Base-by-base conservation (phyloP, 2,113 vertebrate species). In the Channa maculata region DNA sequence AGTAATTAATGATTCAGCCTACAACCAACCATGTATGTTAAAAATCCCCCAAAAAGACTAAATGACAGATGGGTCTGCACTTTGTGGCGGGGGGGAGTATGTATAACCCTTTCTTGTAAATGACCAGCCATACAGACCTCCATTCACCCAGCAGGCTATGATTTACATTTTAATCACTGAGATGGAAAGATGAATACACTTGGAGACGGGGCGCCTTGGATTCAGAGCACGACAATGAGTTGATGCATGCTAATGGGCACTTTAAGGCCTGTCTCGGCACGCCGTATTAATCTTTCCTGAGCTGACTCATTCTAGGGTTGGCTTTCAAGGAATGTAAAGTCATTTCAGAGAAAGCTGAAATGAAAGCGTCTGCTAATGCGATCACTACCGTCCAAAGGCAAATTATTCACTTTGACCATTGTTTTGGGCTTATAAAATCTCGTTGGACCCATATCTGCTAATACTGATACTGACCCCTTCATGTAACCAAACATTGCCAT, bases 191-290 rank as follows among this genome's bases (percentile, higher is more conserved):
- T 52, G 48, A 70, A 71, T 58, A 45, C 54, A 34, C 67, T 58
- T 37, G 15, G 50, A 48, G 50, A 74, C 34, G 36, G 59, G 60
- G 71, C 11, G n/a, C 69, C 54, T 70, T 70, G 59, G 78, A 77
- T 67, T 87, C 52, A 33, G 59, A 37, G 68, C 53, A 55, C 6
- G 0, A 64, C 79, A 49, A 73, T 39, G 14, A 70, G 57, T 48
- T 58, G 64, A 82, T 89, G 65, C 65, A 74, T 72, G 84, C 65
- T 86, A 89, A 83, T 86, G 75, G 73, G 37, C 60, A 71, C 85
- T 86, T 73, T 69, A 79, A 68, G 48, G 68, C n/a, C 64, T 3
- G 34, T 44, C 64, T 48, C 37, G 15, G 36, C 36, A 51, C 24
- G 14, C 57, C 54, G 64, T 85, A 76, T 86, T 67, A 79, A 86